A percentile compares a stretch with the other conserved stretches of the same genome.
phyloP scores from a whole-genome alignment of 2,113 vertebrate genomes.

The Vidua macroura region DNA sequence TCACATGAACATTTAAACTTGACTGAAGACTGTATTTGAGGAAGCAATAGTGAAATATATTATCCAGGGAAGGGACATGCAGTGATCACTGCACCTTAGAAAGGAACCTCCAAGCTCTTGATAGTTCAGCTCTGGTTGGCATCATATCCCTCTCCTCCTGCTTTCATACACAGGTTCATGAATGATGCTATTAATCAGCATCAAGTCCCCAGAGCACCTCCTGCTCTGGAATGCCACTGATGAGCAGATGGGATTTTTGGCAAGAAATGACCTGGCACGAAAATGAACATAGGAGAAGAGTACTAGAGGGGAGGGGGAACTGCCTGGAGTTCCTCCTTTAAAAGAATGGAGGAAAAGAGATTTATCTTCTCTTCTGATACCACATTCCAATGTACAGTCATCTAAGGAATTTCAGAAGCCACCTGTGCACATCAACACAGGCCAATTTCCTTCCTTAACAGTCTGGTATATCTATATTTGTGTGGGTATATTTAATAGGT shows the following conservation, averaged over 20 bases:
- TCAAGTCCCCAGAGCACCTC: constrained; percentile 35
- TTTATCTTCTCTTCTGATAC: neutral
- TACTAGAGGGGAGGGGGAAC: neutral
- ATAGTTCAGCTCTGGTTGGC: neutral
- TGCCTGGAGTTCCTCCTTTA: neutral
- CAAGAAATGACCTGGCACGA: constrained; percentile 55
- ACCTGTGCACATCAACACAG: neutral
- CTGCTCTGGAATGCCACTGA: constrained; percentile 61
- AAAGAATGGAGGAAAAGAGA: neutral
- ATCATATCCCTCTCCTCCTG: neutral
- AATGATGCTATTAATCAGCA: constrained; percentile 49
- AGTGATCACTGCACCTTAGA: neutral
- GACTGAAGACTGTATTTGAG: neutral
- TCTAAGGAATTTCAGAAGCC: neutral
- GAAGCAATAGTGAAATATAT: neutral
- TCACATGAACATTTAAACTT: neutral
- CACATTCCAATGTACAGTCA: neutral
- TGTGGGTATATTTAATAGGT: neutral
- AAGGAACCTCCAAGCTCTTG: neutral
- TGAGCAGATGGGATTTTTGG: constrained; percentile 68
- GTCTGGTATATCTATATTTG: neutral
- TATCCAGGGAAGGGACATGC: neutral
- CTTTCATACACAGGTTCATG: neutral
- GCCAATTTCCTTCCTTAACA: neutral
- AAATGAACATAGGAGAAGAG: constrained; percentile 54